A percentile compares a stretch with the other conserved stretches of the same genome.
phyloP scores from a whole-genome alignment of 2,113 vertebrate species.

The Cochlearius cochlearius region DNA sequence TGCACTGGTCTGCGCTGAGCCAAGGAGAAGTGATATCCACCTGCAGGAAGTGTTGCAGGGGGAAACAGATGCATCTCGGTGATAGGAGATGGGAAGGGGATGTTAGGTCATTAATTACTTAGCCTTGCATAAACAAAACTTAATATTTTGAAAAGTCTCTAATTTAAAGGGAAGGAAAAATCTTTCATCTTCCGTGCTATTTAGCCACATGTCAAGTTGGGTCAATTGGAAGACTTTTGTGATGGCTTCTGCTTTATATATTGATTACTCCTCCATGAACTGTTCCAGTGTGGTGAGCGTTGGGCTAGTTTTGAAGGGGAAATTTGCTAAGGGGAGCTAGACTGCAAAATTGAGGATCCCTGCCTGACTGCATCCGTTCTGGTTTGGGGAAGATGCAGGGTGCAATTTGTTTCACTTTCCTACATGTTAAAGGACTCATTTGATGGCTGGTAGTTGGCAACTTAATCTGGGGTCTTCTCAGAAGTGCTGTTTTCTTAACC shows the following conservation, averaged over 20 bases:
- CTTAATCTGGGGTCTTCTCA: background rate
- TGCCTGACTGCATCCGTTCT: background rate
- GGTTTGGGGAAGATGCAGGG: background rate
- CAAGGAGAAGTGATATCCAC: slow-evolving; percentile 50
- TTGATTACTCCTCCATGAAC: background rate
- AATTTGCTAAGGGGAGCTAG: background rate
- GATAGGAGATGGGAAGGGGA: slow-evolving; percentile 77
- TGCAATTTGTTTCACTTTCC: background rate
- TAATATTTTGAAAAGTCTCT: slow-evolving; percentile 62
- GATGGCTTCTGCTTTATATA: background rate
- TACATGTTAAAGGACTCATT: background rate
- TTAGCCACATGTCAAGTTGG: background rate
- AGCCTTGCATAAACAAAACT: slow-evolving; percentile 69
- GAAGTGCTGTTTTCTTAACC: background rate
- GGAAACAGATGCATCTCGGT: slow-evolving; percentile 77
- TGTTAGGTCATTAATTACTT: slow-evolving; percentile 78
- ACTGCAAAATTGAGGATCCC: background rate
- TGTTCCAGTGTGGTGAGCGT: background rate
- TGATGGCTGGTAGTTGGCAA: background rate
- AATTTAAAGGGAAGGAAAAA: slow-evolving; percentile 60
- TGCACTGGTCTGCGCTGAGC: slow-evolving; percentile 1
- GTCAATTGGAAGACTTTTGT: background rate
- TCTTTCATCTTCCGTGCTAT: slow-evolving; percentile 15
- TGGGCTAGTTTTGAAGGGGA: background rate
- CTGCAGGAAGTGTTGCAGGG: slow-evolving; percentile 68